Base-by-base conservation (phyloP, 1,140 invertebrate genomes). In the Nixonia krombeini region DNA sequence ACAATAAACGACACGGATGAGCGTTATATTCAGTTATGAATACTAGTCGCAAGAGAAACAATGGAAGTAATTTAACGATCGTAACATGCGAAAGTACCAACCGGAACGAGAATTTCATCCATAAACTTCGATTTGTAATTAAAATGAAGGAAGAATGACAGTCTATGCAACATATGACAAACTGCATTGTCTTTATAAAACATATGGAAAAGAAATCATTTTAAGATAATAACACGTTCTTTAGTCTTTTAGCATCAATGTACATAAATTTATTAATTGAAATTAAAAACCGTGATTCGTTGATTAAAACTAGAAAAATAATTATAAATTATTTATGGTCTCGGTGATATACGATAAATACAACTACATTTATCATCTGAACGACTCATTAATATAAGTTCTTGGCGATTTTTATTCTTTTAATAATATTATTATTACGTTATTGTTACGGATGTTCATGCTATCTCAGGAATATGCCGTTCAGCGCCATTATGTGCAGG, bases 401-500 rank as follows among this genome's bases (percentile, higher is more conserved):
- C 6, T 15, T 25, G 18, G 40, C 8, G 18, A 9, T 40, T 18
- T 37, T 40, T 17, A 40, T 40, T 3, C n/a, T 15, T 9, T 55
- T 58, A 63, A 69, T 63, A 63, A 69, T 59, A 25, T 63, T 55
- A 28, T 51, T 47, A 63, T 70, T 70, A 70, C 63, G 58, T 66
- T 73, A 64, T 55, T 83, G 67, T 73, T 80, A 61, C 70, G 59
- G 33, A 73, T 77, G 86, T 86, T 83, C 84, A 87, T 84, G 86
- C 85, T 79, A 80, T 83, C 70, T 72, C 79, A 94, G 92, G 92
- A 90, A 90, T 93, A 80, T 94, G 92, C 87, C 88, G 90, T 81
- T 94, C 92, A 64, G 92, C 92, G 58, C 90, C 91, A 41, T 85
- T 92, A 69, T 94, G 92, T 83, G 90, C 91, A 86, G 90, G 92